Evolutionary conservation across 2,797 vertebrate genomes (phyloP).

Genomic region (Macroramphosus scolopax): DNA sequence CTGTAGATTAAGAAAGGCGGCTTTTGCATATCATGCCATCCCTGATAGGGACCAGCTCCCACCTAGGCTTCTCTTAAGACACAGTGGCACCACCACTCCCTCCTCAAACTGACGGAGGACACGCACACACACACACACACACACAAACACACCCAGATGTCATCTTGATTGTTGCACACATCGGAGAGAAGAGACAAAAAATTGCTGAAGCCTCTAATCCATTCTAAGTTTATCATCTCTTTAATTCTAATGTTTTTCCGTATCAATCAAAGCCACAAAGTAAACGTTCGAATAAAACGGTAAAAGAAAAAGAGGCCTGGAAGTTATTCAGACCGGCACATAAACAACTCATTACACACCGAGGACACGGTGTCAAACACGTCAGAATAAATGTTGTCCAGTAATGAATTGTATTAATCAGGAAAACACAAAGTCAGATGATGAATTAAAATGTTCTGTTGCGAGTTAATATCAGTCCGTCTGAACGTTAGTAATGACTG

Average conservation of each 20-base stretch:
- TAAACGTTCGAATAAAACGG: constrained; percentile 16
- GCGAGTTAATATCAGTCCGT: constrained; percentile 43
- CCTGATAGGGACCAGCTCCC: constrained; percentile 70
- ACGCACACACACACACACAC: constrained; percentile 28
- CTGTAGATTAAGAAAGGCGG: constrained; percentile 77
- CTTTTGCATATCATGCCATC: constrained; percentile 74
- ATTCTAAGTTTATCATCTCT: constrained; percentile 50
- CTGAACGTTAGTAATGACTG: constrained; percentile 42
- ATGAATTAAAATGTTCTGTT: constrained; percentile 47
- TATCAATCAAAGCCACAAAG: constrained; percentile 46
- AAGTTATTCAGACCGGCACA: constrained; percentile 27
- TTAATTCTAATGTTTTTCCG: constrained; percentile 42
- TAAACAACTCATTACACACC: constrained; percentile 49
- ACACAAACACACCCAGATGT: constrained; percentile 6
- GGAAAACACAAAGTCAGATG: constrained; percentile 11
- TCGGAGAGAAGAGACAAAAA: constrained; percentile 27
- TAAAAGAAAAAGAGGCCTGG: background rate
- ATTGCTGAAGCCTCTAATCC: constrained; percentile 53
- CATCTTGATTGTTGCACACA: constrained; percentile 24
- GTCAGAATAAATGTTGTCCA: constrained; percentile 26
- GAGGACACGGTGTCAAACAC: constrained; percentile 35
- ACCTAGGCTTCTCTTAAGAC: constrained; percentile 61
- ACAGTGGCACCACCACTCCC: constrained; percentile 43
- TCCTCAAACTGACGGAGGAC: constrained; percentile 46
- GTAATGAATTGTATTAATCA: constrained; percentile 60